These are phyloP conservation scores for Microctonus brassicae DNA, from an alignment of 2,888 invertebrate species.

Conservation along the genomic window DNA sequence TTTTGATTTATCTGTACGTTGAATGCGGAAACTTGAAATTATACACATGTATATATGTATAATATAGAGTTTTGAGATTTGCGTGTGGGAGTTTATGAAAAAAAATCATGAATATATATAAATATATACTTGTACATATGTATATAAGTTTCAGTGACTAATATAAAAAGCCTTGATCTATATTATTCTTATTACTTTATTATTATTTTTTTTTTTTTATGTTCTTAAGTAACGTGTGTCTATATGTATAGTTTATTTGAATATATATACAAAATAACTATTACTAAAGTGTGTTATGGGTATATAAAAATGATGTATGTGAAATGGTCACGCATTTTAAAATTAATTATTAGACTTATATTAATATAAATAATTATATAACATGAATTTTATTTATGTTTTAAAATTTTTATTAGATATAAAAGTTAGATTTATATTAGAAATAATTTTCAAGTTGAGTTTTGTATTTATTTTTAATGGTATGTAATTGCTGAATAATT, in stretches of 20 bases:
- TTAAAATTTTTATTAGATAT: too few relatives aligned
- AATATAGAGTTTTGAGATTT: slow-evolving; percentile 15
- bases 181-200: slow-evolving; percentile 11
- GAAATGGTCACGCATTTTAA: neutral
- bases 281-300: neutral
- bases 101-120: too few relatives aligned
- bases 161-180: slow-evolving; percentile 27
- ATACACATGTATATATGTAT: too few relatives aligned
- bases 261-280: neutral
- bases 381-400: neutral
- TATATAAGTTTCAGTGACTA: neutral
- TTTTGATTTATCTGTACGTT: too few relatives aligned
- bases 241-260: neutral
- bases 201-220: neutral
- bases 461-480: too few relatives aligned
- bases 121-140: too few relatives aligned
- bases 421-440: too few relatives aligned
- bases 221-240: neutral
- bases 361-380: neutral
- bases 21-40: slow-evolving; percentile 6
- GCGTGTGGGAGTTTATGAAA: slow-evolving; percentile 22
- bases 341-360: neutral
- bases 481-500: too few relatives aligned
- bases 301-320: neutral
- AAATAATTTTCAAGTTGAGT: too few relatives aligned